These are phyloP conservation scores for Hybos culiciformis DNA, from an alignment of 2,888 invertebrate species.

Conservation along the genomic window DNA sequence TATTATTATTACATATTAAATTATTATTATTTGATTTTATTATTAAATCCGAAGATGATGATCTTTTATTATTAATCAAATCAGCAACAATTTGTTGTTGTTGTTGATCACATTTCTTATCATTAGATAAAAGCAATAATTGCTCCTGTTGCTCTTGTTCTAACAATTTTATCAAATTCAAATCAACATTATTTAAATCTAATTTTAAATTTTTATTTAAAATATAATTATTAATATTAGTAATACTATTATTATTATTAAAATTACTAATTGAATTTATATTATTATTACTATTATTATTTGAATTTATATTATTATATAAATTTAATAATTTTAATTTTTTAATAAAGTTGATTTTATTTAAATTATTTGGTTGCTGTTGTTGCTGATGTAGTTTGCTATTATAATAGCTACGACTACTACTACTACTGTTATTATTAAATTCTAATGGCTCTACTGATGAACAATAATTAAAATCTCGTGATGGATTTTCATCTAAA, in stretches of 20 bases:
- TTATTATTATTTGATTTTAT: conserved; percentile 5
- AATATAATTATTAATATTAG: neutral
- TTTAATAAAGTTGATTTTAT: conserved; percentile 11
- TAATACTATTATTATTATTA: conserved; percentile 15
- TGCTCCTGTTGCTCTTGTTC: neutral
- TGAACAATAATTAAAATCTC: conserved; percentile 23
- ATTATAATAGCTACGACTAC: too few species aligned
- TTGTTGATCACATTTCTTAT: neutral
- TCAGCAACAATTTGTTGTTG: neutral
- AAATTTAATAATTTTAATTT: conserved; percentile 15
- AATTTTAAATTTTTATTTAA: neutral
- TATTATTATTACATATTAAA: conserved; percentile 22
- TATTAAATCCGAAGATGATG: too few species aligned
- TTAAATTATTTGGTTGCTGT: conserved; percentile 4
- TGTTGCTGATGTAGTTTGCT: conserved; percentile 3
- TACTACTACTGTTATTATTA: too few species aligned
- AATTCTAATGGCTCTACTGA: conserved; percentile 13
- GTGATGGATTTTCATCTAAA: conserved; percentile 23
- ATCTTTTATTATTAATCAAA: too few species aligned
- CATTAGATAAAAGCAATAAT: neutral
- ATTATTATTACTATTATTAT: conserved; percentile 19
- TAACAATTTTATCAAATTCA: neutral
- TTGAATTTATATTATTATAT: conserved; percentile 24
- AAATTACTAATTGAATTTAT: conserved; percentile 17
- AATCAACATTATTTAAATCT: neutral